Percentiles rank a stretch among this genome's conserved stretches.
Evolutionary conservation across 2,888 invertebrate genomes (phyloP).

Genomic region (Clanis bilineata): DNA sequence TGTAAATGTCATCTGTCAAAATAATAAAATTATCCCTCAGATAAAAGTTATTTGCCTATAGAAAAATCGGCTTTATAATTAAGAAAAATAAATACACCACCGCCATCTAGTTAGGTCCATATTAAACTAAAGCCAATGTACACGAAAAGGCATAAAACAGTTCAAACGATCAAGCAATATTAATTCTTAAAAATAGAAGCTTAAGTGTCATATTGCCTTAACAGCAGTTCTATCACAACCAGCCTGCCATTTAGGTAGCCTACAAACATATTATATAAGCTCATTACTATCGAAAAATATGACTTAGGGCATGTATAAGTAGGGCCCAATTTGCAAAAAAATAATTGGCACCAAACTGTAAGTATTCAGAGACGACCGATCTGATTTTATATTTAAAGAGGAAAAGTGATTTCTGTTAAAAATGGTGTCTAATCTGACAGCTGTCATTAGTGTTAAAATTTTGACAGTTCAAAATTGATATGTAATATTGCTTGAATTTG

Average conservation of each 20-base stretch:
- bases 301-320: conserved; percentile 35
- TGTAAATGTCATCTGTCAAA: too few relatives aligned
- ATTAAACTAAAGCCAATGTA: neutral
- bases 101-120: neutral
- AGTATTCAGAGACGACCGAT: conserved; percentile 30
- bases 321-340: conserved; percentile 38
- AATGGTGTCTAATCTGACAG: neutral
- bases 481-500: neutral
- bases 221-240: conserved; percentile 63
- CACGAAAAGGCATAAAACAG: conserved; percentile 24
- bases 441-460: neutral
- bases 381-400: neutral
- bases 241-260: conserved; percentile 52
- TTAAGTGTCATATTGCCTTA: conserved; percentile 50
- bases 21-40: too few relatives aligned
- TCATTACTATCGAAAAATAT: conserved; percentile 48
- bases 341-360: conserved; percentile 48
- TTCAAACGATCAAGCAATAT: conserved; percentile 43
- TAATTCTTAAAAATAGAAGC: conserved; percentile 41
- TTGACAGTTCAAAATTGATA: neutral
- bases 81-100: conserved; percentile 2
- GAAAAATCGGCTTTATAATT: too few relatives aligned
- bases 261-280: conserved; percentile 47
- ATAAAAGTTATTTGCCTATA: too few relatives aligned
- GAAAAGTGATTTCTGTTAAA: neutral